These are phyloP conservation scores for Mesorhabditis sp. DNA, from an alignment of 2,888 invertebrate species.

Conservation along the genomic window DNA sequence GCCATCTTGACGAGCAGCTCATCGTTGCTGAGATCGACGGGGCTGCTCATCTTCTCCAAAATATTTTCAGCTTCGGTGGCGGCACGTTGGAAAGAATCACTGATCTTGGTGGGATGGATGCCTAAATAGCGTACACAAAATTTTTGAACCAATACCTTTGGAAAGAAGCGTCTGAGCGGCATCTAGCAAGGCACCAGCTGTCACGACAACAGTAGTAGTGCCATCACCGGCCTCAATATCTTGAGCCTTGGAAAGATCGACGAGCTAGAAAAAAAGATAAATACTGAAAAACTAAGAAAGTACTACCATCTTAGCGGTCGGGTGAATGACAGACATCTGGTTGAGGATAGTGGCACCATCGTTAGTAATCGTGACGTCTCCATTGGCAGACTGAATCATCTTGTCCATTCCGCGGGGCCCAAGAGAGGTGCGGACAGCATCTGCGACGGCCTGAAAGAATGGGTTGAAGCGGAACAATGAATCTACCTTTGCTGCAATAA, in stretches of 20 bases:
- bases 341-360: slow-evolving; percentile 99
- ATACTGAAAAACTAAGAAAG: slow-evolving; percentile 4
- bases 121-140: slow-evolving; percentile 64
- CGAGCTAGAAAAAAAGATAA: slow-evolving; percentile 69
- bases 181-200: slow-evolving; percentile 91
- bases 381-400: slow-evolving; percentile 96
- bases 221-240: slow-evolving; percentile 99
- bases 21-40: slow-evolving; percentile 79
- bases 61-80: slow-evolving; percentile 72
- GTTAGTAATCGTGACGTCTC: slow-evolving; percentile 98
- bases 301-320: slow-evolving; percentile 94
- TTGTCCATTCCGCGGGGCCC: slow-evolving; percentile 98
- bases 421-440: slow-evolving; percentile 95
- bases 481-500: slow-evolving; percentile 81
- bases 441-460: slow-evolving; percentile 79
- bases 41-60: slow-evolving; percentile 74
- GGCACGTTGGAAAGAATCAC: slow-evolving; percentile 88
- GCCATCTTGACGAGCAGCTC: slow-evolving; percentile 86
- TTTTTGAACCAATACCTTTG: slow-evolving; percentile 65
- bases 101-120: slow-evolving; percentile 94
- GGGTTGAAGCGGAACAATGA: slow-evolving; percentile 5
- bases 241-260: slow-evolving; percentile 91
- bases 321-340: slow-evolving; percentile 96
- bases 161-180: slow-evolving; percentile 84
- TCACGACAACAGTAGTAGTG: slow-evolving; percentile 90